phyloP scores from a whole-genome alignment of 1,140 invertebrate genomes.

The Aphis gossypii region DNA sequence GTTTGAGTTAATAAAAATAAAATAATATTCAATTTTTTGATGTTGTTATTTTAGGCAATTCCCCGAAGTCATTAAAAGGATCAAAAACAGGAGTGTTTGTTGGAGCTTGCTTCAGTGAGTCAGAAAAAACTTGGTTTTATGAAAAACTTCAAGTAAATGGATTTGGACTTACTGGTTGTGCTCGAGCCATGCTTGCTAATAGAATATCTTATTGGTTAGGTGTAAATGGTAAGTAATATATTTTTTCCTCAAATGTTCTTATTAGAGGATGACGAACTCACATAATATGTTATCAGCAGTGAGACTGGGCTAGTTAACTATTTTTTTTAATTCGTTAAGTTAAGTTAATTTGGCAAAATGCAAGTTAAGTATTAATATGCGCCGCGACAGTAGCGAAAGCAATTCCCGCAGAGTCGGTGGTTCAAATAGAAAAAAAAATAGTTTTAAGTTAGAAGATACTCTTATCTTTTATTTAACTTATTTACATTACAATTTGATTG shows the following conservation, averaged over 20 bases:
- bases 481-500: no score
- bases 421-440: no score
- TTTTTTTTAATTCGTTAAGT: no score
- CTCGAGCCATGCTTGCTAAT: constrained; percentile 90
- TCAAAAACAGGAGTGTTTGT: constrained; percentile 83
- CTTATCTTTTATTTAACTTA: no score
- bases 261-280: neutral
- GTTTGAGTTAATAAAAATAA: neutral
- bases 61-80: constrained; percentile 71
- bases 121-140: constrained; percentile 75
- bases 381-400: no score
- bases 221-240: constrained; percentile 66
- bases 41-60: constrained; percentile 65
- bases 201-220: constrained; percentile 81
- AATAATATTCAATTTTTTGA: neutral
- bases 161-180: constrained; percentile 81
- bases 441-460: no score
- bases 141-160: constrained; percentile 69
- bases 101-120: constrained; percentile 81
- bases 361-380: no score
- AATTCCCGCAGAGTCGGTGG: no score
- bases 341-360: no score
- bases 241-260: neutral
- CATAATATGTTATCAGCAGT: no score
- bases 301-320: no score